A percentile compares a stretch with the other conserved stretches of the same genome.
Evolutionary conservation across 2,888 invertebrate genomes (phyloP).

Genomic region (Linnaemya vulpina): DNA sequence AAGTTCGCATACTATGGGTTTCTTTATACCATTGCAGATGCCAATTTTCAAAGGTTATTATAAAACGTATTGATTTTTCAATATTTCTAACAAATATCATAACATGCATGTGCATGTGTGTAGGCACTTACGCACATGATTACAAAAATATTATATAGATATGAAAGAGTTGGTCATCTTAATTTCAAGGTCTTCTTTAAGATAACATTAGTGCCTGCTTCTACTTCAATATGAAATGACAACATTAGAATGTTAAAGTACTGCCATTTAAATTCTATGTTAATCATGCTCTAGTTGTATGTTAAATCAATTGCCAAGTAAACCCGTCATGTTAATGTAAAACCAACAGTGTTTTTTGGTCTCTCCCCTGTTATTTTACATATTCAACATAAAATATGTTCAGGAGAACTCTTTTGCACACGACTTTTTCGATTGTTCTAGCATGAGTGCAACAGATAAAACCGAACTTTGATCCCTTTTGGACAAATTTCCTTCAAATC

Average conservation of each 20-base stretch:
- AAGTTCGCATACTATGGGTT: background rate
- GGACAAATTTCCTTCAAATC: background rate
- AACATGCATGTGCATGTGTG: slow-evolving; percentile 16
- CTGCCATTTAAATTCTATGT: background rate
- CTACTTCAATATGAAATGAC: background rate
- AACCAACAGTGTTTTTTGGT: background rate
- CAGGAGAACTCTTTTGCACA: slow-evolving; percentile 14
- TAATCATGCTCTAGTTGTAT: background rate
- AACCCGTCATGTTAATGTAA: background rate
- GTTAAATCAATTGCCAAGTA: background rate
- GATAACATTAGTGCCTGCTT: background rate
- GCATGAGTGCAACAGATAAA: background rate
- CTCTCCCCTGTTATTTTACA: background rate
- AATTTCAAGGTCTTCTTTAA: background rate
- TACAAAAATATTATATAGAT: background rate
- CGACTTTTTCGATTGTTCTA: background rate
- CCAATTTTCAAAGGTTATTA: background rate
- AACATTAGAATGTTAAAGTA: background rate
- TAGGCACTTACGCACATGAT: background rate
- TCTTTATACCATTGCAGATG: too few relatives aligned
- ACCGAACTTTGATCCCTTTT: background rate
- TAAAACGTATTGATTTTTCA: slow-evolving; percentile 45
- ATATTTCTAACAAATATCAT: slow-evolving; percentile 21
- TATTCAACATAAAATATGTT: background rate
- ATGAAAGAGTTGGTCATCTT: background rate